These are phyloP conservation scores for Trichogramma pretiosum DNA, from an alignment of 1,140 invertebrate genomes.

Conservation along the genomic window DNA sequence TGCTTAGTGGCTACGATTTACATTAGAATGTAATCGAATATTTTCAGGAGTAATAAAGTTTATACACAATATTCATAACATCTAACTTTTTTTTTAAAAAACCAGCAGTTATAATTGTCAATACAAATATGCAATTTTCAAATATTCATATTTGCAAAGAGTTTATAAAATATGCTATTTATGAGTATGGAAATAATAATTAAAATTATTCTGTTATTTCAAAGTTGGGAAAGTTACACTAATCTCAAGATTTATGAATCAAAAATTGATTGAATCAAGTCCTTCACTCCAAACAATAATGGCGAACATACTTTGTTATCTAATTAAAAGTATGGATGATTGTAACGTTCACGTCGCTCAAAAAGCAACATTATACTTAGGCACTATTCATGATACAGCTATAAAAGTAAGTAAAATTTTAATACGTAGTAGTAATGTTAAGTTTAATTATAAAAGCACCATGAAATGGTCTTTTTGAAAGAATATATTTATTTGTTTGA, in stretches of 20 bases:
- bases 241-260: slow-evolving; percentile 87
- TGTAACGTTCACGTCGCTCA: slow-evolving; percentile 90
- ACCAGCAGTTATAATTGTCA: not conserved
- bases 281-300: slow-evolving; percentile 83
- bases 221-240: slow-evolving; percentile 88
- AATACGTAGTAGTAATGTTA: too few species aligned
- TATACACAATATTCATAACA: too few species aligned
- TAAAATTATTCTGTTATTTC: slow-evolving; percentile 20
- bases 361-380: slow-evolving; percentile 82
- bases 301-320: slow-evolving; percentile 93
- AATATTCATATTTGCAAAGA: not conserved
- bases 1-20: too few species aligned
- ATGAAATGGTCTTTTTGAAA: too few species aligned
- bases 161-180: not conserved
- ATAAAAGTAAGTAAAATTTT: slow-evolving; percentile 60
- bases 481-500: too few species aligned
- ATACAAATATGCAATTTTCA: not conserved
- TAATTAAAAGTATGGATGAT: slow-evolving; percentile 94
- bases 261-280: slow-evolving; percentile 73
- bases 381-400: slow-evolving; percentile 84
- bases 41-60: too few species aligned
- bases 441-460: too few species aligned
- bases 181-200: not conserved
- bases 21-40: not conserved
- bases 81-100: not conserved